Evolutionary conservation across 2,113 vertebrate genomes (phyloP), one percentile per base, ranked within the genome.

Genomic region (Xiphias gladius): DNA sequence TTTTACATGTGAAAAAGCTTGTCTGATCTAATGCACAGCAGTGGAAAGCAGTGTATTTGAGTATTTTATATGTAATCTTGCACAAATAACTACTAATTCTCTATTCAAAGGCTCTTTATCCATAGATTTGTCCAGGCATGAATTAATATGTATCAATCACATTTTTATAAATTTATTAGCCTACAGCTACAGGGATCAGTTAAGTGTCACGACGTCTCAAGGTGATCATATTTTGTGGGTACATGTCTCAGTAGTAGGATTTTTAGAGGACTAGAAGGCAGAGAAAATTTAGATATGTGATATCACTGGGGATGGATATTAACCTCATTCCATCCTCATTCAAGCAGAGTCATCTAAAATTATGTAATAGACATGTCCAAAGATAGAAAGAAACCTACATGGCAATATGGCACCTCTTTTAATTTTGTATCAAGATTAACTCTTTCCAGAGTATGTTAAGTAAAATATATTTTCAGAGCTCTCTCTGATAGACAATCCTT

Each of bases 291-390:
- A 54, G 74, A 81, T n/a, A 66, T 75, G 52, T 69, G 61, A 52
- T 72, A 72, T 57, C 28, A 78, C 46, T 66, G 48, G 41, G 57
- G 46, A 76, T 62, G 57, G 61, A 39, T 82, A 86, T 79, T 81
- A 82, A 84, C 71, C 83, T 82, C 48, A 71, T 86, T 81, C 73
- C 66, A 83, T 63, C 52, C 48, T 69, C 39, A 76, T 76, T 85
- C 55, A 57, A 43, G 69, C 84, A 54, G 43, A 71, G 63, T 79
- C 65, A 74, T 90, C 48, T 79, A 75, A 80, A 87, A 82, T 83
- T 64, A 81, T 82, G 48, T 68, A 80, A 83, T 63, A 28, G 66
- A 74, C 43, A 71, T 73, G 50, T 58, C 74, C 66, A 73, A 85
- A 83, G 58, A 84, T 75, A 70, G 70, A 65, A 65, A 63, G 64